Evolutionary conservation across 1,140 invertebrate genomes (phyloP).

Genomic region (Papilio polyxenes): DNA sequence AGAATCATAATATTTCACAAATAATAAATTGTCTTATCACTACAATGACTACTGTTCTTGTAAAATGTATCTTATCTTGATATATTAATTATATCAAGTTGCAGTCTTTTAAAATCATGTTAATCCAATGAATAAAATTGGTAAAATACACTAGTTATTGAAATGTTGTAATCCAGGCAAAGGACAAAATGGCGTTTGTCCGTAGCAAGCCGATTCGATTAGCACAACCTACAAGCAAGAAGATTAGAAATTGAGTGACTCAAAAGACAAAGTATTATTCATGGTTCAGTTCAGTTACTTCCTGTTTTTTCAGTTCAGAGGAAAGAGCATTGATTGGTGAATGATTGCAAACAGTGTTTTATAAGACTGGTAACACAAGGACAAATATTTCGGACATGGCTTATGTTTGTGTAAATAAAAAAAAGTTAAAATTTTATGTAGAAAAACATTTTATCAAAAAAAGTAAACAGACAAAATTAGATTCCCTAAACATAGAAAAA

Average conservation of each 20-base stretch:
- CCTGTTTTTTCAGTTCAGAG: constrained; percentile 3
- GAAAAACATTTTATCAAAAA: too few relatives aligned
- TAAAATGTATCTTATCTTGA: constrained; percentile 13
- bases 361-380: background rate
- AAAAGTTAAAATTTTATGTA: too few relatives aligned
- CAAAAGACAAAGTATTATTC: background rate
- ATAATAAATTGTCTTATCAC: constrained; percentile 29
- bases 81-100: constrained; percentile 5
- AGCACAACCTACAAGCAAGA: constrained; percentile 47
- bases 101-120: constrained; percentile 5
- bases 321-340: constrained; percentile 38
- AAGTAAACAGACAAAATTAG: too few relatives aligned
- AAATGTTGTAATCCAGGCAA: constrained; percentile 48
- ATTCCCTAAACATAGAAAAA: too few relatives aligned
- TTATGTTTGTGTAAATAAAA: too few relatives aligned
- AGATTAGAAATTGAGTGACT: constrained; percentile 46
- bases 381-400: too few relatives aligned
- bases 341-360: background rate
- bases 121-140: constrained; percentile 9
- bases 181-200: constrained; percentile 50
- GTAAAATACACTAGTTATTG: constrained; percentile 37
- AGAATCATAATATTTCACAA: constrained; percentile 20
- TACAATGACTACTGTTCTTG: constrained; percentile 1
- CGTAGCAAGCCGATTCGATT: constrained; percentile 45
- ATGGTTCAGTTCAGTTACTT: background rate